phyloP scores from a whole-genome alignment of 2,113 vertebrate species.

The Raphicerus campestris region DNA sequence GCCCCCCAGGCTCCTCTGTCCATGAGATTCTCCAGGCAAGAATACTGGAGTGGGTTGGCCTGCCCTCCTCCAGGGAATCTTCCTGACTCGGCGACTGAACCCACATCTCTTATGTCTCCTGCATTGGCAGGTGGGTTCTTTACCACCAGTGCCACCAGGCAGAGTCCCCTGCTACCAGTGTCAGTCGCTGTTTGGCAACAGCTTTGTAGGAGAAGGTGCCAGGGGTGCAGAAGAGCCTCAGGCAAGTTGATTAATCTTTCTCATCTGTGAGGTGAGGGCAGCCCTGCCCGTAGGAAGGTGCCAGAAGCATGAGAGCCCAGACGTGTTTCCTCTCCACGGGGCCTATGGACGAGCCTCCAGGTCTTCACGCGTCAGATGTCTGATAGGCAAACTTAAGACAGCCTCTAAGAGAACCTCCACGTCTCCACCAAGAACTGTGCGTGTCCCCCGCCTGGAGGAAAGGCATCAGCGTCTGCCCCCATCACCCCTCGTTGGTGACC shows the following conservation, averaged over 20 bases:
- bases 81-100: not conserved
- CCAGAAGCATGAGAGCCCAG: rapidly evolving
- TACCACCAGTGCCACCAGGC: not conserved
- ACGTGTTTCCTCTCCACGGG: rapidly evolving
- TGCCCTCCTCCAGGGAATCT: not conserved
- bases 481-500: not conserved
- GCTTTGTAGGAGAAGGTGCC: not conserved
- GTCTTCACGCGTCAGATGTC: too few relatives aligned
- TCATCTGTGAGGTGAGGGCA: not conserved
- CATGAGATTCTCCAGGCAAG: not conserved
- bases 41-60: not conserved
- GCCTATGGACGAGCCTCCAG: not conserved
- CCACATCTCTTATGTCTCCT: not conserved
- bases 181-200: not conserved
- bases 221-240: not conserved
- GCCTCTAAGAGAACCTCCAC: not conserved
- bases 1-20: not conserved
- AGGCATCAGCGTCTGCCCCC: not conserved
- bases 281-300: not conserved
- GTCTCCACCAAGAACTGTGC: not conserved
- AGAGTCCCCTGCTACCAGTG: not conserved
- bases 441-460: too few relatives aligned
- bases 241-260: not conserved
- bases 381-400: not conserved
- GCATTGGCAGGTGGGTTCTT: not conserved